A percentile compares a stretch with the other conserved stretches of the same genome.
phyloP scores from a whole-genome alignment of 2,113 vertebrate genomes.

The Coregonus clupeaformis region DNA sequence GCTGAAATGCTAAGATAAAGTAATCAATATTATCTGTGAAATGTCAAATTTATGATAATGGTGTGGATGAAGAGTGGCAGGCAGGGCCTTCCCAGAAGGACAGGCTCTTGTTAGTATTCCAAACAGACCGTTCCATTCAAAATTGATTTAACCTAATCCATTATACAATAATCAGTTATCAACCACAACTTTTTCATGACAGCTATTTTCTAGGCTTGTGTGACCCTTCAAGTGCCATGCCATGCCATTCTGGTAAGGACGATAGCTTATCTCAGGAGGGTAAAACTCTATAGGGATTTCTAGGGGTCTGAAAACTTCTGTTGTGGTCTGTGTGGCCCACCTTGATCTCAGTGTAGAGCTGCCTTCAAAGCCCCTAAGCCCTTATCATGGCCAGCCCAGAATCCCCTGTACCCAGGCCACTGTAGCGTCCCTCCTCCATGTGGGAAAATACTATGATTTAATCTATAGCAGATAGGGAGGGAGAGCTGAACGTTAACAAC shows the following conservation, averaged over 20 bases:
- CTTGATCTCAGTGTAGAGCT: constrained; percentile 69
- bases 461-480: neutral
- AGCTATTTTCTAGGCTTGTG: neutral
- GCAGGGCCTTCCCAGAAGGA: constrained; percentile 74
- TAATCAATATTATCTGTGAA: constrained; percentile 96
- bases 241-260: neutral
- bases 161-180: neutral
- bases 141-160: neutral
- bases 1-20: constrained; percentile 92
- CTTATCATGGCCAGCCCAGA: constrained; percentile 67
- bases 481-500: neutral
- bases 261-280: constrained; percentile 47
- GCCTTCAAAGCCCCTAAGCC: constrained; percentile 64
- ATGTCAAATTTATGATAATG: constrained; percentile 97
- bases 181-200: neutral
- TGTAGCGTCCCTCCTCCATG: neutral
- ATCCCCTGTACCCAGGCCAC: constrained; percentile 16
- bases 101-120: constrained; percentile 7
- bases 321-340: constrained; percentile 23
- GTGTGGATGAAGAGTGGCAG: constrained; percentile 92
- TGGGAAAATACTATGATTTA: neutral
- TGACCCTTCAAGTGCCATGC: constrained; percentile 1
- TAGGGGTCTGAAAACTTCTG: neutral
- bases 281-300: constrained; percentile 21
- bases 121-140: no score